Evolutionary conservation across 2,797 vertebrate genomes (phyloP), one percentile per base, ranked within the genome.

Genomic region (Emys orbicularis): DNA sequence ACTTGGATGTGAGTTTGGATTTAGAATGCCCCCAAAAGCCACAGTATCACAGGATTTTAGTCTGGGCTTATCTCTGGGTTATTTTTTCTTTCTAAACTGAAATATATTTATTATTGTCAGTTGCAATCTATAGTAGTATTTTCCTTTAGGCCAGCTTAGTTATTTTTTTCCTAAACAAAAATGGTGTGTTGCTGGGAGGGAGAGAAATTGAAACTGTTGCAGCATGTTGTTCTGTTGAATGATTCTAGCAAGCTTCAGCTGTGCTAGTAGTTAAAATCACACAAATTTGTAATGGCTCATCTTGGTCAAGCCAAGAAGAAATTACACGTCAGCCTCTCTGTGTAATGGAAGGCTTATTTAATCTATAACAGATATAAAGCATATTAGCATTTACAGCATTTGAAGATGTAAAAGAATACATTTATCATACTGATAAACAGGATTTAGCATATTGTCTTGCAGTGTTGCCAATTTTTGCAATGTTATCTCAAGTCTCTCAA

Each of bases 321-420:
- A 93, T 79, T 83, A 34, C 68, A 89, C 88, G 83, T 93, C 65
- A 92, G 19, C 9, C 34, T 34, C 90, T 81, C 52, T 47, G 49
- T 12, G 50, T 93, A 95, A 92, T 44, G 41, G 56, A 90, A 89
- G 82, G 87, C 77, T 96, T 87, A 83, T 37, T 74, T 93, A 88
- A 90, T 76, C 81, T 93, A 90, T 79, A 84, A 31, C 4, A 86
- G 61, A 96, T 93, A 83, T 91, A 94, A 90, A 88, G 11, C 1
- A 61, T 83, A 91, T 83, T 61, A 83, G 23, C 76, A 90, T 93
- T 93, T 95, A 37, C 59, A 92, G 27, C 31, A 81, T 83, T 89
- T 94, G 52, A 16, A 77, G 49, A 53, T 61, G 16, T 41, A 21
- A 94, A 95, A 92, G 79, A 49, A 44, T 0, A 1, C 52, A 84